Percentiles rank a stretch among this genome's conserved stretches.
These are phyloP conservation scores for Atlantisia rogersi DNA, from an alignment of 2,113 vertebrate species.

Conservation along the genomic window DNA sequence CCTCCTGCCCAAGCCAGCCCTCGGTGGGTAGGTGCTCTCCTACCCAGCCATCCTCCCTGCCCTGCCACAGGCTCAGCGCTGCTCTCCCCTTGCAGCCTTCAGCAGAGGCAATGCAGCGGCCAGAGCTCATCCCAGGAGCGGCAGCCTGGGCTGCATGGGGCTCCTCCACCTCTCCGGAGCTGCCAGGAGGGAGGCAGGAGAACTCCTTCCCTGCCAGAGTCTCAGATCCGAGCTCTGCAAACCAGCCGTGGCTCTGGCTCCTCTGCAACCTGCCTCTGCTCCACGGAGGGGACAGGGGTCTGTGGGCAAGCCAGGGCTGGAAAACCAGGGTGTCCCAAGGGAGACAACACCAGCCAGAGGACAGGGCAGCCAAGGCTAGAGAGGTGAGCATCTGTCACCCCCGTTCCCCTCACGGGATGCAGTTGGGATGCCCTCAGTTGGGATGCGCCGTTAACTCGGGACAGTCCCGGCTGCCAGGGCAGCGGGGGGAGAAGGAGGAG, in stretches of 20 bases:
- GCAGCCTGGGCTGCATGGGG: too few species aligned
- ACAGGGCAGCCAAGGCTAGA: neutral
- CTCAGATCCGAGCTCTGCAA: neutral
- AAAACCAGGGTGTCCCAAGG: neutral
- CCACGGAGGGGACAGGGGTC: rapidly evolving
- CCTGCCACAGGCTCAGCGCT: neutral
- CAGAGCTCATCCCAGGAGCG: neutral
- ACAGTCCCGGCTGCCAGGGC: neutral
- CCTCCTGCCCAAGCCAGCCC: neutral
- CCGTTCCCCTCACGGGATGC: neutral
- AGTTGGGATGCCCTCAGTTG: neutral
- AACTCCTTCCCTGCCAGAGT: neutral
- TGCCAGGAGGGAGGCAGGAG: neutral
- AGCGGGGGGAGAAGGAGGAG: neutral
- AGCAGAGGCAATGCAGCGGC: rapidly evolving
- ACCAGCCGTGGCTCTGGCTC: neutral
- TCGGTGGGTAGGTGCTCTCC: neutral
- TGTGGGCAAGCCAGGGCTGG: neutral
- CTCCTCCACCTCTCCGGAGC: too few species aligned
- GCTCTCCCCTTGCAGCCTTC: neutral
- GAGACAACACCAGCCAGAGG: neutral
- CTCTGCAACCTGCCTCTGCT: neutral
- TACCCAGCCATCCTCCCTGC: rapidly evolving
- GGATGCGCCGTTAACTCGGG: constrained; percentile 34
- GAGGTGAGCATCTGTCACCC: constrained; percentile 20